Conservation (phyloP, 2,113 vertebrate species). For the Cheirogaleus medius region DNA sequence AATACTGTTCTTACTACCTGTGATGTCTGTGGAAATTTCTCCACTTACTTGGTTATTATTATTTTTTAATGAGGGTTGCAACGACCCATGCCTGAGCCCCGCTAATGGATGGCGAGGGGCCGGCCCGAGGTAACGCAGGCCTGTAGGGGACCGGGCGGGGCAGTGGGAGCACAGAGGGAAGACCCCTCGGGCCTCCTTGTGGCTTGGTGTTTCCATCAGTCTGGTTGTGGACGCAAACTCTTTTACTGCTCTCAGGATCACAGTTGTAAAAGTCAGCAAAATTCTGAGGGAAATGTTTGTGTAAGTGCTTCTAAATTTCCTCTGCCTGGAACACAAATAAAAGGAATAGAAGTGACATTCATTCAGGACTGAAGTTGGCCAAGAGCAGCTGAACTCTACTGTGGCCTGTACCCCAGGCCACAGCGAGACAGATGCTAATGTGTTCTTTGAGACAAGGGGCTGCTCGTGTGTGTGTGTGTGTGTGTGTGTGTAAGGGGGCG, state of each 20-base stretch:
- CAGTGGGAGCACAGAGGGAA: neutral
- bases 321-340: constrained; percentile 39
- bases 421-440: neutral
- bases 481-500: rapidly evolving
- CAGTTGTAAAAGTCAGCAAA: constrained; percentile 38
- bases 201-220: neutral
- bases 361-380: neutral
- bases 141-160: neutral
- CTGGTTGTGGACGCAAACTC: constrained; percentile 5
- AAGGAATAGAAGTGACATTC: constrained; percentile 40
- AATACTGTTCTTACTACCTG: neutral
- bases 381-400: neutral
- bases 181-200: neutral
- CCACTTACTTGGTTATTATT: neutral
- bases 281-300: constrained; percentile 46
- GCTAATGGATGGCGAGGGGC: neutral
- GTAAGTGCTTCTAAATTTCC: constrained; percentile 41
- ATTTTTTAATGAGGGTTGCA: neutral
- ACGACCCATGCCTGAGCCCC: neutral
- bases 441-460: neutral
- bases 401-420: neutral
- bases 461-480: neutral
- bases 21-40: neutral
- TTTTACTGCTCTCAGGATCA: constrained; percentile 3
- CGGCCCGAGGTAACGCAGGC: neutral